Evolutionary conservation across 2,888 invertebrate genomes (phyloP), one percentile per base, ranked within the genome.

Genomic region (Callinectes sapidus): DNA sequence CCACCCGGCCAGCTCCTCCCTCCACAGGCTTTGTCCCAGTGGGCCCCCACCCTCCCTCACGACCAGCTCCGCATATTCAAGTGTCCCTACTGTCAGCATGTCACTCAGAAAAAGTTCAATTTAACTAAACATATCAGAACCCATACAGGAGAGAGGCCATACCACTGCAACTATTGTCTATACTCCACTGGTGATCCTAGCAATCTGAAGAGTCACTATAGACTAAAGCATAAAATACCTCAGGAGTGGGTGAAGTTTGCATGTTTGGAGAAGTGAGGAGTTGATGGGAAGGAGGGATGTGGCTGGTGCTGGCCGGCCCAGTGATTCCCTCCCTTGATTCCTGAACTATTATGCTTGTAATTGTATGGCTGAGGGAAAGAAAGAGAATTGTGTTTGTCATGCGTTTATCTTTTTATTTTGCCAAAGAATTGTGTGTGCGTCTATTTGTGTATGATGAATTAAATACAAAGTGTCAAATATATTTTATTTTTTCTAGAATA

Each of bases 121-220:
- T 42, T 93, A n/a, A 90, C 48, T 61, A 93, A 93, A 77, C 93
- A 93, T 61, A 93, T 93, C 42, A 61, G 93, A 77, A 93, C 91
- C 16, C 93, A 93, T 71, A 93, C 93, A 10, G 93, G 93, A 13
- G 93, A 93, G 81, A 92, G 91, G 88, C 93, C 93, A 2, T 93
- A 86, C 88, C 92, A 90, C 42, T 93, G 93, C 55, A 89, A 85
- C 42, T 48, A 90, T 54, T 93, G 93, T 54, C 23, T 87, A 3
- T 93, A 93, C 66, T 91, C 89, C 28, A 91, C 93, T 23, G 91
- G 93, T n/a, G 91, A 93, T 48, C 89, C 91, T 1, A 93, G 93
- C 42, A 93, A 93, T 42, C 61, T 91, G 13, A 91, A 90, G 87
- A 91, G 91, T 91, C 93, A 93, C 39, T 90, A 90, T 55, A 90